Evolutionary conservation across 2,888 invertebrate species (phyloP).

Genomic region (Mantis religiosa): DNA sequence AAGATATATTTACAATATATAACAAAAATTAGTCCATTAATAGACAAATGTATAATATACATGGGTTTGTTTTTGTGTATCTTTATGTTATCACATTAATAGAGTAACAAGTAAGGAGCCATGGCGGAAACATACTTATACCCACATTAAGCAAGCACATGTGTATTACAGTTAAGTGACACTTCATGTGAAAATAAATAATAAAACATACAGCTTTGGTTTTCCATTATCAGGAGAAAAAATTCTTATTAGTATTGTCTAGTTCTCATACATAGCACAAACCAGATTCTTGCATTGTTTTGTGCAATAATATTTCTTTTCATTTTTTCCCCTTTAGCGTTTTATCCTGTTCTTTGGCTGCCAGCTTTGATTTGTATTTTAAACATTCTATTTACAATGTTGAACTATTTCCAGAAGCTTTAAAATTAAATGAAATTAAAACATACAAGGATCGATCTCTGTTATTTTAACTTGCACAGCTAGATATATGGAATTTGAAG

Average conservation of each 20-base stretch:
- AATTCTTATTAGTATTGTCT: not conserved
- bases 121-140: not conserved
- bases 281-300: not conserved
- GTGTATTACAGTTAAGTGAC: not conserved
- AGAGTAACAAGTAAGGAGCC: not conserved
- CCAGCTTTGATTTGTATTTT: not conserved
- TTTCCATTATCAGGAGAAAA: not conserved
- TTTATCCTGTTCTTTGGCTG: not conserved
- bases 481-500: not conserved
- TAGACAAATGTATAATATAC: not conserved
- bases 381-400: not conserved
- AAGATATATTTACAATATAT: not conserved
- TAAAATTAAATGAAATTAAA: not conserved
- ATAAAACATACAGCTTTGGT: not conserved
- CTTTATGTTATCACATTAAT: not conserved
- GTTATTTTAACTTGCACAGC: not conserved
- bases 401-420: not conserved
- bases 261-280: not conserved
- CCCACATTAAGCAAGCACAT: not conserved
- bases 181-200: not conserved
- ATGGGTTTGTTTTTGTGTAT: not conserved
- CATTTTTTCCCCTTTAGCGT: not conserved
- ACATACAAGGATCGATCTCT: not conserved
- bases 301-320: not conserved
- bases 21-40: not conserved